Conservation (phyloP, 1,140 invertebrate genomes). For the Saccostrea echinata region DNA sequence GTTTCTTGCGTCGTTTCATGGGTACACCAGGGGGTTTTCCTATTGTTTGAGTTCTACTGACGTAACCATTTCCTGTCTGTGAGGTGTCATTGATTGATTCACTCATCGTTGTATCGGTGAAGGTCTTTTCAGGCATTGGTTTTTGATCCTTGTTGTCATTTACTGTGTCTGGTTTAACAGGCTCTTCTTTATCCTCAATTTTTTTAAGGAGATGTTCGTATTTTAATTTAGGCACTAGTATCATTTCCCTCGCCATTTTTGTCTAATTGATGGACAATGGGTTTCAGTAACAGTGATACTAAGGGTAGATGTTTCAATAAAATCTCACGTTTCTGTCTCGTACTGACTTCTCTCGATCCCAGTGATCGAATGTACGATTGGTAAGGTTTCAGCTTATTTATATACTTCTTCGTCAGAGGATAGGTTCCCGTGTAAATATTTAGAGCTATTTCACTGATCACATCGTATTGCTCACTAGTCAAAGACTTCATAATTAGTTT, state of each 20-base stretch:
- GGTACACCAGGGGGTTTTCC: slow-evolving; percentile 10
- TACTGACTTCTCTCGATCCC: background rate
- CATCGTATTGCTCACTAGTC: slow-evolving; percentile 17
- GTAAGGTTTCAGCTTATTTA: slow-evolving; percentile 44
- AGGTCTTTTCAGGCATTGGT: background rate
- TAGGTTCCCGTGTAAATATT: slow-evolving; percentile 45
- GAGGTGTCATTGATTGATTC: slow-evolving; percentile 26
- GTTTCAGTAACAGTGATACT: slow-evolving; percentile 44
- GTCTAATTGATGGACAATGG: slow-evolving; percentile 18
- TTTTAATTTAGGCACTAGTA: slow-evolving; percentile 46
- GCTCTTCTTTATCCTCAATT: background rate
- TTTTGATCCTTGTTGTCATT: slow-evolving; percentile 36
- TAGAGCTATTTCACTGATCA: slow-evolving; percentile 47
- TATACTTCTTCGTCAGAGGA: background rate
- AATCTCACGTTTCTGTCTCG: slow-evolving; percentile 9
- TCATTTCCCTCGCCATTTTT: slow-evolving; percentile 49
- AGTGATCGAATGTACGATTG: slow-evolving; percentile 32
- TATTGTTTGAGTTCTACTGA: slow-evolving; percentile 34
- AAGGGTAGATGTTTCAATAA: slow-evolving; percentile 4
- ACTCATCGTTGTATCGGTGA: background rate
- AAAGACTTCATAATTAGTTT: slow-evolving; percentile 35
- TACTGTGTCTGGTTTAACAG: slow-evolving; percentile 25
- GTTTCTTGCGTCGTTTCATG: slow-evolving; percentile 36
- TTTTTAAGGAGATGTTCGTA: slow-evolving; percentile 46
- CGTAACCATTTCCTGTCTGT: slow-evolving; percentile 42